Base-by-base conservation (phyloP, 2,888 invertebrate species). In the Melinaea menophilus region DNA sequence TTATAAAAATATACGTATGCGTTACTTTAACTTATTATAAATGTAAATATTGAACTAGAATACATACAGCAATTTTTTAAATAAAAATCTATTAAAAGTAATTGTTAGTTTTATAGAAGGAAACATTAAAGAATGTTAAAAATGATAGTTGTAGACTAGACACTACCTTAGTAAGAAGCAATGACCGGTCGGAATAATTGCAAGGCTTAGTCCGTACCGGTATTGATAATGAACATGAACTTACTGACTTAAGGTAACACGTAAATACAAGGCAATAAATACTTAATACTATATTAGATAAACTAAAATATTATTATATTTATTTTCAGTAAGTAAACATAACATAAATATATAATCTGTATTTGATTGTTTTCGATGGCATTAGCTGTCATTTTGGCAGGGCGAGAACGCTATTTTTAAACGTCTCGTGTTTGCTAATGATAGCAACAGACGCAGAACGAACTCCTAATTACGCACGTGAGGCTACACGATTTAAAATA, bases 401-500 rank as follows among this genome's bases (percentile, higher is more conserved):
- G 56, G 56, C 72, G 66, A 69, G 74, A 79, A 85, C 81, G 84
- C 85, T 88, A 87, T 86, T 86, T 86, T 82, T 75, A 80, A 76
- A 64, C 72, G 77, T 82, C 80, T 74, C 78, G 79, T 84, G 78
- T 78, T 72, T 68, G 63, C 70, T 73, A 64, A 69, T 66, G 66
- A 70, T 70, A 66, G 58, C 62, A 62, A 47, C 59, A 46, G 61
- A 55, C 56, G 57, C 54, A 57, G 59, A 65, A 64, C 64, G 59
- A 63, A 59, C 63, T 66, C 41, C 55, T 56, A 63, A 60, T 67
- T 64, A 65, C 70, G 68, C 61, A 60, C 65, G 54, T 51, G 51
- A 51, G 22, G 2, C 22, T 9, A 3, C 7, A 31, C 31, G 31
- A n/a, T 9, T 11, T 31, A 31, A 31, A 22, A 22, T 31, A 51